A percentile compares a stretch with the other conserved stretches of the same genome.
Conservation (phyloP, 1,140 invertebrate species). For the Drosophila teissieri region DNA sequence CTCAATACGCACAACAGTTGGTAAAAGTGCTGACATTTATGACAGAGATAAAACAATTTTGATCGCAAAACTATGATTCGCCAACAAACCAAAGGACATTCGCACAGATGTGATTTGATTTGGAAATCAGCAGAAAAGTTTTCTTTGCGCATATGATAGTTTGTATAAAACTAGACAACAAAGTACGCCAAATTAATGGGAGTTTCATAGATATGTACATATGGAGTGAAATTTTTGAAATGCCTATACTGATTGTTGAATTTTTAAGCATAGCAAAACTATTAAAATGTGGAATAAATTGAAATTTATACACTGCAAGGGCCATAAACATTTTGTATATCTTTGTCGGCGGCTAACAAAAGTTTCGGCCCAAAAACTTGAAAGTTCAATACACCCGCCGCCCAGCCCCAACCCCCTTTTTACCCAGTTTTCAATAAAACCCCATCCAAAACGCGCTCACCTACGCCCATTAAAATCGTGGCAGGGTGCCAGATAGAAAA, state of each 20-base stretch:
- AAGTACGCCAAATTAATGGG: not conserved
- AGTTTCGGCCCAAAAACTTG: not conserved
- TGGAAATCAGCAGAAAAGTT: not conserved
- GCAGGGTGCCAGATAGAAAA: slow-evolving; percentile 56
- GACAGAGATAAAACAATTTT: slow-evolving; percentile 53
- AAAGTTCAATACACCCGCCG: slow-evolving; percentile 31
- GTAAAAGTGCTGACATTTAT: slow-evolving; percentile 63
- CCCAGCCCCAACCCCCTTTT: slow-evolving; percentile 1
- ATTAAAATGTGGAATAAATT: not conserved
- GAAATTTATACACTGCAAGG: not conserved
- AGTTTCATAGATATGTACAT: not conserved
- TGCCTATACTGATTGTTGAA: not conserved
- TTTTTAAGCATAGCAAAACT: too few relatives aligned
- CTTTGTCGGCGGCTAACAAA: slow-evolving; percentile 4
- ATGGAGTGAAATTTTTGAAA: not conserved
- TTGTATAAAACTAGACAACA: too few relatives aligned
- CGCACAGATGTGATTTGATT: not conserved
- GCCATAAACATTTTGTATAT: not conserved
- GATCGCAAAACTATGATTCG: slow-evolving; percentile 37
- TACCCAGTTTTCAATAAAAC: not conserved
- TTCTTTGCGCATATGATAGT: too few relatives aligned
- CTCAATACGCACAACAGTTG: slow-evolving; percentile 7
- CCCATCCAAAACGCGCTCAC: slow-evolving; percentile 28
- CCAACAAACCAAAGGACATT: slow-evolving; percentile 22
- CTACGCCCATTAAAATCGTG: slow-evolving; percentile 63